Base-by-base conservation (phyloP, 2,888 invertebrate genomes). In the Pandemis cinnamomeana region DNA sequence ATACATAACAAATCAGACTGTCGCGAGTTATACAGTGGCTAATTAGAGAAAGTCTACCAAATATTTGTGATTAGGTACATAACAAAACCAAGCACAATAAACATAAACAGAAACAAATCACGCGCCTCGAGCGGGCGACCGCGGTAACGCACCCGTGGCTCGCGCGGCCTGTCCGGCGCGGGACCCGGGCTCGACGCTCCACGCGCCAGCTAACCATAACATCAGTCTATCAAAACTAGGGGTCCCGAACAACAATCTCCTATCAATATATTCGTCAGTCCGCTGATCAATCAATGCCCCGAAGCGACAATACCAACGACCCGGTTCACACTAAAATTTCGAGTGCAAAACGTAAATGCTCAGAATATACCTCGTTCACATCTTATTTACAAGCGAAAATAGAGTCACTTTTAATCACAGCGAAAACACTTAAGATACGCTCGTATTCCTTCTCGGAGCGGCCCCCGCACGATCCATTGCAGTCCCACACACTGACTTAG, bases 1-100 rank as follows among this genome's bases (percentile, higher is more conserved):
- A 90, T 93, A 93, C 88, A 89, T 93, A 93, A 94, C 93, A 94
- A 93, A 89, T 90, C 81, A 92, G 87, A 89, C 85, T 87, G 86
- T 88, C 67, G 70, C 20, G 72, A 76, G 76, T 77, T 77, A 58
- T 72, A 76, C 69, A 89, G 89, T 88, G 86, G 89, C 86, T 90
- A 90, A 87, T 90, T 87, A 90, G 87, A 88, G 87, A 88, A 87
- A 87, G 87, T 86, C 86, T 90, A 90, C 83, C 86, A 87, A 88
- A 86, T 88, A 86, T 89, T 88, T 89, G 88, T 90, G 90, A 91
- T 91, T 89, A 36, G 27, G 27, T 36, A 88, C 82, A 86, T 87
- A 91, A 90, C 90, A 91, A 90, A 90, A 86, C 87, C 88, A 91
- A 91, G 91, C 89, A 85, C 85, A 84, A 87, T 88, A 89, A 91